phyloP scores from a whole-genome alignment of 2,797 vertebrate genomes.

The Sebastes miniatus region DNA sequence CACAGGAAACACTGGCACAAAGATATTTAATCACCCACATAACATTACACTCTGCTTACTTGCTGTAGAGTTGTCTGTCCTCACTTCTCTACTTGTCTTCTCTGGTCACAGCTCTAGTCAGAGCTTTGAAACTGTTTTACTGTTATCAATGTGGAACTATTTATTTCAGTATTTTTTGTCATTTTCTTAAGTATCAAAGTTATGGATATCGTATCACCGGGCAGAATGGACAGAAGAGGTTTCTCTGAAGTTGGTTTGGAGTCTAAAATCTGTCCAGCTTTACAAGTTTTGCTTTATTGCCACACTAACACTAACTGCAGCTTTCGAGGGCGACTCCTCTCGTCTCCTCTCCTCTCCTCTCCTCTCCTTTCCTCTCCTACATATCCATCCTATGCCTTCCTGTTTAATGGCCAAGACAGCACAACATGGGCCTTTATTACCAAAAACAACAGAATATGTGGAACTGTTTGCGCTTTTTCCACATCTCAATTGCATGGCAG shows the following conservation, averaged over 20 bases:
- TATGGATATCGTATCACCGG: conserved; percentile 18
- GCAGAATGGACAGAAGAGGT: not conserved
- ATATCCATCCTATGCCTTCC: not conserved
- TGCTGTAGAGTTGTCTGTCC: conserved; percentile 27
- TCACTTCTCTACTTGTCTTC: not conserved
- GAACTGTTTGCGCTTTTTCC: not conserved
- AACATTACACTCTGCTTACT: conserved; percentile 18
- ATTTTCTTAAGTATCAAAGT: conserved; percentile 16
- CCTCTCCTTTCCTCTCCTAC: not conserved
- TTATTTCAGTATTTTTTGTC: conserved; percentile 71
- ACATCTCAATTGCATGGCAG: not conserved
- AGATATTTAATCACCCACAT: not conserved
- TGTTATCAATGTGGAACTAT: conserved; percentile 41
- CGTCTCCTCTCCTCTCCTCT: not conserved
- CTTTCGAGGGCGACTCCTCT: not conserved
- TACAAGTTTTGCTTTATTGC: conserved; percentile 15
- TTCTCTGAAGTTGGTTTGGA: conserved; percentile 7
- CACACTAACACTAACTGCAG: conserved; percentile 1
- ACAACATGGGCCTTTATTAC: conserved; percentile 18
- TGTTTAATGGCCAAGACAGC: not conserved
- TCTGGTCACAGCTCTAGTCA: conserved; percentile 31
- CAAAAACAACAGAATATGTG: conserved; percentile 15
- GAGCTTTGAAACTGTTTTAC: conserved; percentile 46
- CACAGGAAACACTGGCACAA: conserved; percentile 61
- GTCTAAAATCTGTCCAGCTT: conserved; percentile 17